Conservation (phyloP, 2,113 vertebrate genomes). For the Bufo gargarizans region DNA sequence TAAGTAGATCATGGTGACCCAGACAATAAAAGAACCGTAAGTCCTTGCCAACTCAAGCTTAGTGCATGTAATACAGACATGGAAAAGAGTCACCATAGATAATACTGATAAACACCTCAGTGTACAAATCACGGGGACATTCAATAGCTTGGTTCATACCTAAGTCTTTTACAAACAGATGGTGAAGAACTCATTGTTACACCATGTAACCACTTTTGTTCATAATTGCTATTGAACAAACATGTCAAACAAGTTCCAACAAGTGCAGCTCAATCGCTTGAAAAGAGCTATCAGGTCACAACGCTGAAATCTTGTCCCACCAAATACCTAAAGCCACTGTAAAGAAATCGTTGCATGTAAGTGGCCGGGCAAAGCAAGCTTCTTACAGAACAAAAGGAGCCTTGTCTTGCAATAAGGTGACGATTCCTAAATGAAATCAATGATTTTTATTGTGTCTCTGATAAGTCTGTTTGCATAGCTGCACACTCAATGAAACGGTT, state of each 20-base stretch:
- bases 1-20: slow-evolving; percentile 60
- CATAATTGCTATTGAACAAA: slow-evolving; percentile 62
- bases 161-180: slow-evolving; percentile 62
- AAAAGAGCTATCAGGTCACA: slow-evolving; percentile 68
- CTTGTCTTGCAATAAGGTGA: slow-evolving; percentile 70
- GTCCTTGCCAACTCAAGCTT: slow-evolving; percentile 48
- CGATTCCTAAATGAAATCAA: slow-evolving; percentile 74
- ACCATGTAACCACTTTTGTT: slow-evolving; percentile 59
- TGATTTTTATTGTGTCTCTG: slow-evolving; percentile 70
- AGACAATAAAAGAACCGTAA: slow-evolving; percentile 54
- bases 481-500: slow-evolving; percentile 69
- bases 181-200: slow-evolving; percentile 55
- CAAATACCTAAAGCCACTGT: slow-evolving; percentile 68
- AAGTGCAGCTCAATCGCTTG: slow-evolving; percentile 67
- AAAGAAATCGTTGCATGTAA: slow-evolving; percentile 66
- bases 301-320: slow-evolving; percentile 68
- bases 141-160: slow-evolving; percentile 57
- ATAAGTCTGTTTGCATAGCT: slow-evolving; percentile 76
- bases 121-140: slow-evolving; percentile 58
- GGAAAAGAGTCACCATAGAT: slow-evolving; percentile 29
- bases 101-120: slow-evolving; percentile 55
- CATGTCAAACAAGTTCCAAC: slow-evolving; percentile 67
- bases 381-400: slow-evolving; percentile 69
- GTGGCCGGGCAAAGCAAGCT: slow-evolving; percentile 62
- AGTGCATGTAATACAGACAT: slow-evolving; percentile 22